Conservation (phyloP, 2,888 invertebrate genomes). For the Sarcophaga subvicina region DNA sequence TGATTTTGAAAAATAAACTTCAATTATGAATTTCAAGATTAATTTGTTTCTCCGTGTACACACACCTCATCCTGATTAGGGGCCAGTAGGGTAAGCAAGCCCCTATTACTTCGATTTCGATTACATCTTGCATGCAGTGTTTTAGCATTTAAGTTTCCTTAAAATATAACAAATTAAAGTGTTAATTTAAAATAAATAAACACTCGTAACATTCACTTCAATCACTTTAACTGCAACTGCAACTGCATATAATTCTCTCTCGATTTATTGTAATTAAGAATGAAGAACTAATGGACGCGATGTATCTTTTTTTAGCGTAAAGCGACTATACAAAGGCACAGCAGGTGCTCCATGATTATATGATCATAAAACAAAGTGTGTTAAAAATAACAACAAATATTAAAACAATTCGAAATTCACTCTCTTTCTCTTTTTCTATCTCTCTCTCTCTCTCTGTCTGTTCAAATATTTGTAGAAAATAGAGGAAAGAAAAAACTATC, state of each 20-base stretch:
- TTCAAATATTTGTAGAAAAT: no score
- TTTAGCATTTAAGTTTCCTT: conserved; percentile 51
- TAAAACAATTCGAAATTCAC: neutral
- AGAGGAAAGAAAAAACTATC: no score
- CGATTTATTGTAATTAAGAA: conserved; percentile 16
- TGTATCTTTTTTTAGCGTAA: conserved; percentile 1
- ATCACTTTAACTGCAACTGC: neutral
- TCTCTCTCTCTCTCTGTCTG: no score
- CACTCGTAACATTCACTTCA: neutral
- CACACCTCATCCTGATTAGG: neutral
- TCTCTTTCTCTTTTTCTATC: no score
- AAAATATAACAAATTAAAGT: conserved; percentile 60
- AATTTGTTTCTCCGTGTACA: conserved; percentile 10
- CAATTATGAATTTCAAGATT: conserved; percentile 54
- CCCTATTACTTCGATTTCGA: neutral
- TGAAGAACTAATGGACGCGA: neutral
- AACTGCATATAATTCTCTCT: neutral
- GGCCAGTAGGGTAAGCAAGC: neutral
- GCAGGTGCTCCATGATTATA: conserved; percentile 59
- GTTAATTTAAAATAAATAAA: conserved; percentile 57
- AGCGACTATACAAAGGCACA: conserved; percentile 61
- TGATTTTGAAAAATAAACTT: conserved; percentile 52
- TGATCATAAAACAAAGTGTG: conserved; percentile 62
- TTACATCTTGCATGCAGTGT: conserved; percentile 27
- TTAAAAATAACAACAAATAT: conserved; percentile 51